Evolutionary conservation across 1,140 invertebrate species (phyloP).

Genomic region (Meloidogyne chitwoodi): DNA sequence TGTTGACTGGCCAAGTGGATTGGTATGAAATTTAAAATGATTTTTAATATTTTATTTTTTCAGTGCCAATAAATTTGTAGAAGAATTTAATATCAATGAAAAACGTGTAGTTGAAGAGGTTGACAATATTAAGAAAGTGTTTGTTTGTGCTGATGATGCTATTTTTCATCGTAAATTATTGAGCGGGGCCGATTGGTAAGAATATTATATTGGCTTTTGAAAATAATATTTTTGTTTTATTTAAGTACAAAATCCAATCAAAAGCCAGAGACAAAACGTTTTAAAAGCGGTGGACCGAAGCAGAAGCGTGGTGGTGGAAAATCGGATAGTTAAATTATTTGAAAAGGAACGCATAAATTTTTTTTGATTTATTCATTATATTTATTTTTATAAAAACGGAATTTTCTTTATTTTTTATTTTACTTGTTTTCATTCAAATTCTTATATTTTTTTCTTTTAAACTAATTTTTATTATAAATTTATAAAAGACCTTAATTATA

Average conservation of each 20-base stretch:
- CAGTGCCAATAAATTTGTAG: neutral
- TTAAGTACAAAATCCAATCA: neutral
- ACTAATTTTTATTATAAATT: neutral
- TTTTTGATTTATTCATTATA: neutral
- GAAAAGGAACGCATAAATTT: neutral
- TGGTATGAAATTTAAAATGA: neutral
- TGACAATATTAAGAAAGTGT: neutral
- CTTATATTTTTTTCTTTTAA: neutral
- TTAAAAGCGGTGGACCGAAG: neutral
- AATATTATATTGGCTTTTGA: too few species aligned
- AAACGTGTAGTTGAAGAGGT: neutral
- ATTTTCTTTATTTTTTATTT: neutral
- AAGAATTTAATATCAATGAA: neutral
- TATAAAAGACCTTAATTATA: neutral
- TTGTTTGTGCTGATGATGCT: neutral
- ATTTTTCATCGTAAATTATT: neutral
- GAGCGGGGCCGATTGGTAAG: neutral
- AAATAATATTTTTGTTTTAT: neutral
- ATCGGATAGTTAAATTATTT: neutral
- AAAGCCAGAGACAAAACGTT: constrained; percentile 6
- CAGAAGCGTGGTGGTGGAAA: neutral
- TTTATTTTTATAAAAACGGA: neutral
- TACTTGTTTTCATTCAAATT: neutral
- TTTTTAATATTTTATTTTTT: neutral
- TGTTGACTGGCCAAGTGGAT: neutral